These are phyloP conservation scores for Daubentonia madagascariensis DNA, from an alignment of 2,113 vertebrate species.

Conservation along the genomic window DNA sequence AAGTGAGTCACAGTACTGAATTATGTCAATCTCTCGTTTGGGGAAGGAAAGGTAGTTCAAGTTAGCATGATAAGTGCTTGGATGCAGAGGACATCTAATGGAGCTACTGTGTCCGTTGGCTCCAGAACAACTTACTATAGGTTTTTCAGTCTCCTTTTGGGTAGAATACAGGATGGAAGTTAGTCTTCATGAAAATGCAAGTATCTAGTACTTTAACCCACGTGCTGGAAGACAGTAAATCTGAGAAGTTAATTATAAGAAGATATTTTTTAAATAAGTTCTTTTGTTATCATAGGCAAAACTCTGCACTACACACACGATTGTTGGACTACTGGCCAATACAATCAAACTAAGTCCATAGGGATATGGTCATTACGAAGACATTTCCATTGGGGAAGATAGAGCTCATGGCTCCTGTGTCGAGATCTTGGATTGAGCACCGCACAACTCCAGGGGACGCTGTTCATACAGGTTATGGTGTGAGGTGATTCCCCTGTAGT, in stretches of 20 bases:
- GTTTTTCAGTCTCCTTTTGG: background rate
- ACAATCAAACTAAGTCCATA: background rate
- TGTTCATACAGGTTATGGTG: background rate
- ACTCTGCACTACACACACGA: background rate
- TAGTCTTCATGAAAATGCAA: constrained; percentile 13
- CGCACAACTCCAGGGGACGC: background rate
- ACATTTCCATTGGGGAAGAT: background rate
- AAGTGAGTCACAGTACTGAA: constrained; percentile 5
- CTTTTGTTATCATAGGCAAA: background rate
- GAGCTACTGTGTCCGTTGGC: background rate
- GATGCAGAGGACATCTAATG: background rate
- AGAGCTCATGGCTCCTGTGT: background rate
- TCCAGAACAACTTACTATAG: background rate
- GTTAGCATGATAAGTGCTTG: background rate
- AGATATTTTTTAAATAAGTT: background rate
- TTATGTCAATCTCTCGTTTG: background rate
- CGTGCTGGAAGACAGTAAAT: background rate
- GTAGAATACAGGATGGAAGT: background rate
- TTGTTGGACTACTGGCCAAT: background rate
- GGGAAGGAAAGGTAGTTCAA: background rate
- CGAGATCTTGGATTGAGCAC: background rate
- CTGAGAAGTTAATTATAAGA: background rate
- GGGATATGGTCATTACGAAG: background rate
- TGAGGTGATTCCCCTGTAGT: background rate
- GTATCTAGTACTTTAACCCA: background rate